A percentile compares a stretch with the other conserved stretches of the same genome.
These are phyloP conservation scores for Leptothorax acervorum DNA, from an alignment of 2,888 invertebrate species.

Conservation along the genomic window DNA sequence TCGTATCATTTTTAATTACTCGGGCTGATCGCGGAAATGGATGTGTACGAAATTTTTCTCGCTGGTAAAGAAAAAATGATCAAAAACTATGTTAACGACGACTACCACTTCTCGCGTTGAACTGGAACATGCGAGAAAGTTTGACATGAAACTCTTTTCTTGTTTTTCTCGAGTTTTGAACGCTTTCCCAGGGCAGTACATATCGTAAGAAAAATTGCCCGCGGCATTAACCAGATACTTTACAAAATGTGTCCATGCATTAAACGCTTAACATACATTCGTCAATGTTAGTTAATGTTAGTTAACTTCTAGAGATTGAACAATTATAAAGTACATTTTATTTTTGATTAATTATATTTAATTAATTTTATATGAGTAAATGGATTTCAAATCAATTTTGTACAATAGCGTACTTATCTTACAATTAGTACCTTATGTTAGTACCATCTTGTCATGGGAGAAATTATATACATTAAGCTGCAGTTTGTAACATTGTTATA, in stretches of 20 bases:
- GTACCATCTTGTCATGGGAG: background rate
- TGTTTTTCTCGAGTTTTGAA: slow-evolving; percentile 65
- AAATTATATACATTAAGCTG: too few species aligned
- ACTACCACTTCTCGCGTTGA: slow-evolving; percentile 70
- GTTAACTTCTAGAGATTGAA: background rate
- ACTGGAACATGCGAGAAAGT: slow-evolving; percentile 73
- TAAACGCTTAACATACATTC: background rate
- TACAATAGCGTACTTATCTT: background rate
- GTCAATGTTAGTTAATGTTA: background rate
- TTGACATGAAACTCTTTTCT: slow-evolving; percentile 73
- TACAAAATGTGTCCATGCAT: background rate
- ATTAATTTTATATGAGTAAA: background rate
- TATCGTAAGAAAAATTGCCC: slow-evolving; percentile 24
- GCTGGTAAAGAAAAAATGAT: slow-evolving; percentile 71
- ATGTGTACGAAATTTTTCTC: slow-evolving; percentile 51
- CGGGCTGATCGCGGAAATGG: background rate
- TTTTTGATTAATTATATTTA: background rate
- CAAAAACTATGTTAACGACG: slow-evolving; percentile 73
- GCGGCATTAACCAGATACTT: background rate
- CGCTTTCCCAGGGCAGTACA: slow-evolving; percentile 69
- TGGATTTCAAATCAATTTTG: background rate
- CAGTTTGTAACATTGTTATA: background rate
- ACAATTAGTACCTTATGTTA: background rate
- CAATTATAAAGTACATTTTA: background rate
- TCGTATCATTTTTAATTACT: slow-evolving; percentile 30